These are phyloP conservation scores for Platorchestia sp. DNA, from an alignment of 1,140 invertebrate genomes.

Conservation along the genomic window DNA sequence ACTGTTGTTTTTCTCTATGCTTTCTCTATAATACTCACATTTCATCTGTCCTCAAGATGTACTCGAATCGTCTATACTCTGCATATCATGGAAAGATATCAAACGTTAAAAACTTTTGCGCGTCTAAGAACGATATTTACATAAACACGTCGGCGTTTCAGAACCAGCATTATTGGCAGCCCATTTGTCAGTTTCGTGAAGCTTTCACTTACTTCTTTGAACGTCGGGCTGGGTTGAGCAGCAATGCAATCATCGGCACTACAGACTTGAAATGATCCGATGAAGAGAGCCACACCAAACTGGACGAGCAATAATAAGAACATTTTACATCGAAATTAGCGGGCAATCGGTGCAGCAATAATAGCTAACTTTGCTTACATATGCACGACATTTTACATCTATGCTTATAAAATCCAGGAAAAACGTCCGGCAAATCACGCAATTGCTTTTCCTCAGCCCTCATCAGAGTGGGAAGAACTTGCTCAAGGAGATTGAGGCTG, in stretches of 20 bases:
- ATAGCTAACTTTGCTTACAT: not conserved
- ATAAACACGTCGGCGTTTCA: not conserved
- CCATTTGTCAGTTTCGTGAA: not conserved
- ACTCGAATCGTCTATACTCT: not conserved
- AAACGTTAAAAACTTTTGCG: not conserved
- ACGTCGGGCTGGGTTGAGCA: not conserved
- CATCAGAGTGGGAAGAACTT: not conserved
- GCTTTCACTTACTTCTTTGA: not conserved
- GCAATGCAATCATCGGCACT: not conserved
- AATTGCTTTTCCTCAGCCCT: not conserved
- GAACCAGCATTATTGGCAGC: not conserved
- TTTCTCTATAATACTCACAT: not conserved
- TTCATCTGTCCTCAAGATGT: not conserved
- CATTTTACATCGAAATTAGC: not conserved
- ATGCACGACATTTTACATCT: not conserved
- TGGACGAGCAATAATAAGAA: not conserved
- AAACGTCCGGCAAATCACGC: not conserved
- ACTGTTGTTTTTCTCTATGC: not conserved
- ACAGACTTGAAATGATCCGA: not conserved
- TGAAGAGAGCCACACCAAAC: not conserved
- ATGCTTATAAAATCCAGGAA: not conserved
- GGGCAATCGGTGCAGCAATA: not conserved
- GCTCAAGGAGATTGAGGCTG: not conserved
- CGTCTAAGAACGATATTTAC: not conserved
- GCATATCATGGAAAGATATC: not conserved